Conservation (phyloP, 2,797 vertebrate genomes). For the Peromyscus attwateri region DNA sequence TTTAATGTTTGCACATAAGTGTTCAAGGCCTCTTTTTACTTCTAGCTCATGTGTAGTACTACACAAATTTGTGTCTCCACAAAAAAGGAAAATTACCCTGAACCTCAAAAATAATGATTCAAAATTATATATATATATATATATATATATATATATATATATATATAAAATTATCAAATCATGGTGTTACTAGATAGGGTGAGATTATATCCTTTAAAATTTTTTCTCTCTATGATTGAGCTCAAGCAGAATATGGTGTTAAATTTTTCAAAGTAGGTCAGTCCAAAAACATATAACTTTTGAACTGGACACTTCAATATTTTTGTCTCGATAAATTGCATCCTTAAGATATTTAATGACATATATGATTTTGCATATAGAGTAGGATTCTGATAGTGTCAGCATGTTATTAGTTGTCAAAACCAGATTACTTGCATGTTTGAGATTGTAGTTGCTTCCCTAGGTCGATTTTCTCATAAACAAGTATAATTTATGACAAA, state of each 20-base stretch:
- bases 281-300: not conserved
- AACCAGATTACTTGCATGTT: not conserved
- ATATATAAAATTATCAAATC: not conserved
- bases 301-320: not conserved
- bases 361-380: not conserved
- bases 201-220: not conserved
- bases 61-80: not conserved
- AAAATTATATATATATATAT: not conserved
- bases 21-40: not conserved
- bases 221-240: not conserved
- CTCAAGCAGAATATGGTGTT: not conserved
- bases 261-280: not conserved
- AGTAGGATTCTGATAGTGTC: not conserved
- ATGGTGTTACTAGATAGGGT: not conserved
- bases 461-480: not conserved
- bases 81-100: not conserved
- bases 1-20: not conserved
- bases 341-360: constrained; percentile 14
- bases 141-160: too few relatives aligned
- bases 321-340: not conserved
- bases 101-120: not conserved
- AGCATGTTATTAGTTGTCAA: not conserved
- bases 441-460: not conserved
- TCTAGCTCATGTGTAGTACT: not conserved
- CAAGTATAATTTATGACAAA: not conserved